A percentile compares a stretch with the other conserved stretches of the same genome.
phyloP scores from a whole-genome alignment of 2,797 vertebrate genomes.

The Avahi laniger region DNA sequence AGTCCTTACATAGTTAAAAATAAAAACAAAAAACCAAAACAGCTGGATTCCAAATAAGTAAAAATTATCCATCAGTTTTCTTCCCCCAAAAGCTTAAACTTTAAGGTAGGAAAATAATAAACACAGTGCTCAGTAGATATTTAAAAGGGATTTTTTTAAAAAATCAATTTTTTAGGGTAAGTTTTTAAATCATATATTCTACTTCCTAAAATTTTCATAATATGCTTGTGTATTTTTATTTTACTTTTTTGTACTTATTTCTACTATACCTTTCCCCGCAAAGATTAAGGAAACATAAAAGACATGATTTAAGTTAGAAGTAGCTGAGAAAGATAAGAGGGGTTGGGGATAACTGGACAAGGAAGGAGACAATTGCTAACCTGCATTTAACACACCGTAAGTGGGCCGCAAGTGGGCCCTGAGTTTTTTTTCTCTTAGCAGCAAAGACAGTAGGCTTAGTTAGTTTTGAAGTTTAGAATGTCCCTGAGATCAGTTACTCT shows the following conservation, averaged over 20 bases:
- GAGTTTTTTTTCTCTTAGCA: neutral
- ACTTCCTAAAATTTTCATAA: neutral
- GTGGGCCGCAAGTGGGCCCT: neutral
- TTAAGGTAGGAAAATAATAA: conserved; percentile 26
- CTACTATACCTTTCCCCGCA: neutral
- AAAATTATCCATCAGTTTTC: neutral
- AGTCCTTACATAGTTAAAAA: neutral
- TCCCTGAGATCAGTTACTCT: neutral
- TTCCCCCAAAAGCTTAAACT: neutral
- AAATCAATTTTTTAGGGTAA: neutral
- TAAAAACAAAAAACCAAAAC: neutral
- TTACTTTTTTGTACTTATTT: neutral
- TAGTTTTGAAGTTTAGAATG: neutral
- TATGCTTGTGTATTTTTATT: neutral
- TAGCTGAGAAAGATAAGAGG: neutral
- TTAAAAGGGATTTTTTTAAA: neutral
- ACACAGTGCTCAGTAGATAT: neutral
- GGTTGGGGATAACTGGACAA: neutral
- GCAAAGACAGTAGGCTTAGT: neutral
- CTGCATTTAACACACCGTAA: neutral
- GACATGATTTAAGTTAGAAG: neutral
- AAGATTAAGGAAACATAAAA: conserved; percentile 10
- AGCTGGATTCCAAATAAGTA: neutral
- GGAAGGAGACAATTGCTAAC: neutral
- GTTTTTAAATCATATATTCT: neutral